Evolutionary conservation across 2,113 vertebrate genomes (phyloP).

Genomic region (Protobothrops flavoviridis): DNA sequence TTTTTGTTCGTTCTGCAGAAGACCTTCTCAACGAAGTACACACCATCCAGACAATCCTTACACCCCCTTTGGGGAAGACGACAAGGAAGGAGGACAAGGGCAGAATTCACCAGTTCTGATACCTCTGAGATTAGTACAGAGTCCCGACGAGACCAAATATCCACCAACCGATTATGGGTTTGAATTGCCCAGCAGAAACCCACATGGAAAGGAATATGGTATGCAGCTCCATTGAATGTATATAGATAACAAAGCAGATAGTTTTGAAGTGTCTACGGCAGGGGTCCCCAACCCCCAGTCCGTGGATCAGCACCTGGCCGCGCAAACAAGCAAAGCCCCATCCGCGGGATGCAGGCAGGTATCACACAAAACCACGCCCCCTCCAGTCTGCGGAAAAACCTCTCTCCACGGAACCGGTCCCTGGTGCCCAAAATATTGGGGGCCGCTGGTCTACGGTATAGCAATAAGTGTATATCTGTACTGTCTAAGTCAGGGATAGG

Average conservation of each 20-base stretch:
- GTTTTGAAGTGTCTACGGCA: not conserved
- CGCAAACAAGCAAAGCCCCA: too few relatives aligned
- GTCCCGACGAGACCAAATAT: not conserved
- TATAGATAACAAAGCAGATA: not conserved
- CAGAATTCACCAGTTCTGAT: constrained; percentile 35
- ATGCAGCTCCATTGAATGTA: constrained; percentile 16
- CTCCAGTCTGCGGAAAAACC: too few relatives aligned
- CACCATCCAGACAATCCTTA: not conserved
- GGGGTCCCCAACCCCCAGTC: too few relatives aligned
- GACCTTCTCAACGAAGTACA: constrained; percentile 20
- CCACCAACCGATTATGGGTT: not conserved
- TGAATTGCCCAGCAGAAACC: not conserved
- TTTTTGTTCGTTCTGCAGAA: constrained; percentile 7
- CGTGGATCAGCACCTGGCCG: too few relatives aligned
- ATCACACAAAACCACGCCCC: too few relatives aligned
- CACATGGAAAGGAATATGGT: constrained; percentile 51
- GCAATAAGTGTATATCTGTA: not conserved
- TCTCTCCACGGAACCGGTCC: too few relatives aligned
- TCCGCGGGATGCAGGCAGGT: too few relatives aligned
- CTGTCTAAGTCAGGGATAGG: not conserved
- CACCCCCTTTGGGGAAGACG: not conserved
- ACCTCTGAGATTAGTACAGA: constrained; percentile 51
- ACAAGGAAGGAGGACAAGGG: constrained; percentile 13
- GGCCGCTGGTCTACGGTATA: too few relatives aligned
- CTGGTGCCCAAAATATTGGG: too few relatives aligned